A percentile compares a stretch with the other conserved stretches of the same genome.
phyloP scores from a whole-genome alignment of 2,888 invertebrate species.

The Pediacus dermestoides region DNA sequence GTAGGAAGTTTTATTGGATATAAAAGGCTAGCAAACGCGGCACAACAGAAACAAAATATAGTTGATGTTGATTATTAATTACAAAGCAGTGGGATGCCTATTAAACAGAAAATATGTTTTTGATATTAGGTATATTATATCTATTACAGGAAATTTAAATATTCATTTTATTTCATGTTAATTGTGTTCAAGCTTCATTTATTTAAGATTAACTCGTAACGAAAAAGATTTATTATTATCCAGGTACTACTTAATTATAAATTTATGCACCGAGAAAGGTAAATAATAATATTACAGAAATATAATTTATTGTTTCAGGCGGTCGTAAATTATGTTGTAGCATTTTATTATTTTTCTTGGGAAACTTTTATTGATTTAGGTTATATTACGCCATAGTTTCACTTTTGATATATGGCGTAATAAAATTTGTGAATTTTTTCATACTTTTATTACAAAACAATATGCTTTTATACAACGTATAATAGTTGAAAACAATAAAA shows the following conservation, averaged over 20 bases:
- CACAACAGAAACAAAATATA: constrained; percentile 34
- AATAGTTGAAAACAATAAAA: too few species aligned
- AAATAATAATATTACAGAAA: constrained; percentile 3
- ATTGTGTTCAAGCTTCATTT: constrained; percentile 11
- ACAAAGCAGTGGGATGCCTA: constrained; percentile 38
- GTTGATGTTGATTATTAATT: constrained; percentile 40
- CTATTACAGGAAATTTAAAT: constrained; percentile 22
- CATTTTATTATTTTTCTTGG: constrained; percentile 11
- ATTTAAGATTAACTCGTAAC: constrained; percentile 9
- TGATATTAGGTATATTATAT: constrained; percentile 19
- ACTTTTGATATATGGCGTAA: too few species aligned
- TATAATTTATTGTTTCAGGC: constrained; percentile 3
- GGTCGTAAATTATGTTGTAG: not conserved
- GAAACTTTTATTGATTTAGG: too few species aligned
- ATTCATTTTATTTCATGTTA: constrained; percentile 21
- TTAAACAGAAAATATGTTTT: constrained; percentile 36
- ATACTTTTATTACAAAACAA: too few species aligned
- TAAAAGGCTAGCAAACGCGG: constrained; percentile 29
- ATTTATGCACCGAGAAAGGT: constrained; percentile 6
- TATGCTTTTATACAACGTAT: too few species aligned
- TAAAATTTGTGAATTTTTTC: too few species aligned
- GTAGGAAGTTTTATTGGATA: too few species aligned
- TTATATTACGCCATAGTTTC: too few species aligned
- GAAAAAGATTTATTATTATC: constrained; percentile 2
- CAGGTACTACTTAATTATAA: constrained; percentile 3